Evolutionary conservation across 2,113 vertebrate genomes (phyloP), one percentile per base, ranked within the genome.

Genomic region (Lasiurus borealis): DNA sequence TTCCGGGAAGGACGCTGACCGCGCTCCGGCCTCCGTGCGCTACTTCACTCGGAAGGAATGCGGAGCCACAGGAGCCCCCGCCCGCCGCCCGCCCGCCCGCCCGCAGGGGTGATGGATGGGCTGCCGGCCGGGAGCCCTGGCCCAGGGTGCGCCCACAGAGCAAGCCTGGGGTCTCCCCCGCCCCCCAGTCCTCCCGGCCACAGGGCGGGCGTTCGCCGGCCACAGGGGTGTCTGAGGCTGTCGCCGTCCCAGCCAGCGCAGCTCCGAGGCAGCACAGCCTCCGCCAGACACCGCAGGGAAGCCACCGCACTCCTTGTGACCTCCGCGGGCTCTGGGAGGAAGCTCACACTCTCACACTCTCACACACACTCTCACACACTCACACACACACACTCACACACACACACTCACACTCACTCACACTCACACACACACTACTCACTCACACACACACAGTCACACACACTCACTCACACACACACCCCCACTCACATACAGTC

Each of bases 11-110:
- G 82, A 72, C 54, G 75, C 97, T 91, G 97, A 97, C 97, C 97
- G 86, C 76, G 86, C 0, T 57, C 90, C 71, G 97, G 92, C 81
- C 98, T 96, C 97, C 91, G n/a, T 91, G 97, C 54, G 8, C 88
- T 96, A 98, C 98, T 97, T 98, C 98, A 98, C 78, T 83, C 96
- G 98, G 98, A 98, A 98, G 97, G 97, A 98, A 98, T 98, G 98
- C 96, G n/a, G 93, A 98, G 64, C 95, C 97, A 96, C 87, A 97
- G 71, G 77, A 94, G 96, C 81, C 52, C 52, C 52, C 5, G 52
- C 52, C 52, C 52, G 13, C 10, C 48, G 11, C 48, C 54, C 54
- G 52, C 52, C 52, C 52, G 52, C 52, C 18, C 52, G 52, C 52
- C 52, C 12, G n/a, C n/a, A n/a, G n/a, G n/a, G n/a, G n/a, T n/a